Base-by-base conservation (phyloP, 2,888 invertebrate genomes). In the Thymelicus acteon region DNA sequence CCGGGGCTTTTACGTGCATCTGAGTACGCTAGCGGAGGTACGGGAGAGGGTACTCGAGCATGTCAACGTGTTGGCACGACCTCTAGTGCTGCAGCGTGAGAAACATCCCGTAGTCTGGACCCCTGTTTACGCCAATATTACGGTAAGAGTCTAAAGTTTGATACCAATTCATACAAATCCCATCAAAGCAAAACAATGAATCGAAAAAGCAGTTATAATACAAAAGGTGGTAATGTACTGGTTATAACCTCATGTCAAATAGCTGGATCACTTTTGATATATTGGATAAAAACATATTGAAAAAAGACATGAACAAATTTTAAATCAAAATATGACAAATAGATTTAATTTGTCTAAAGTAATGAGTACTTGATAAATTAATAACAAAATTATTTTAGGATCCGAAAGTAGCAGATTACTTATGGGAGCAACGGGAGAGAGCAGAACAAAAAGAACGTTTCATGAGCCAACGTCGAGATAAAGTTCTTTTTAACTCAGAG, bases 21-120 rank as follows among this genome's bases (percentile, higher is more conserved):
- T 99, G 66, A 98, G 98, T 77, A 99, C 99, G 44, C 95, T 98
- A 84, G 98, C 99, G 0, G 99, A 99, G 93, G 99, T 99, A 52
- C 96, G 99, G 71, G 99, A 99, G 92, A 97, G 99, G 92, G 99
- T 97, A 1, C 93, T 99, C 80, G 98, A 99, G 87, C 99, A 99
- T 88, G 97, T 99, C 79, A 98, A 98, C 71, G 99, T 99, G 49
- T 96, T 99, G 96, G 99, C 99, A 37, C 95, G 99, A 73, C 99
- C 99, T 0, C 95, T 99, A 89, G 99, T 99, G 13, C 94, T 99
- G 76, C 96, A 97, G 77, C 95, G 97, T 64, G 96, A 96, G 73
- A 95, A 96, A 76, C 98, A 98, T 87, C 98, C 98, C 7, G 97
- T 98, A n/a, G 96, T 98, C 7, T 99, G 99, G 99, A 99, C 98